Evolutionary conservation across 2,797 vertebrate species (phyloP).

Genomic region (Urosaurus nigricauda): DNA sequence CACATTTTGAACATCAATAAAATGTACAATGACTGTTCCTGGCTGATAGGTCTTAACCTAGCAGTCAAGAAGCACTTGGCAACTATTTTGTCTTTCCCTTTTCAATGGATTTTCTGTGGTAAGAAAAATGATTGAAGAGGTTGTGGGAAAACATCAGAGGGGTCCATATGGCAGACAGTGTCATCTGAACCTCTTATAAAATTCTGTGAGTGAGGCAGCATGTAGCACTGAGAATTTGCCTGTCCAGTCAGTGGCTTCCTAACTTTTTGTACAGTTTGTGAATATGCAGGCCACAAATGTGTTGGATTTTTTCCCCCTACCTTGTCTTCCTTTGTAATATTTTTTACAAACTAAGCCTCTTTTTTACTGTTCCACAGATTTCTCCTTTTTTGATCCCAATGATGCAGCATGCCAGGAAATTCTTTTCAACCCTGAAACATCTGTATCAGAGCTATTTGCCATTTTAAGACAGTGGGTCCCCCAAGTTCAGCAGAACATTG

Average conservation of each 20-base stretch:
- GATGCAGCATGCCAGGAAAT: conserved; percentile 93
- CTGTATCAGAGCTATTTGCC: conserved; percentile 95
- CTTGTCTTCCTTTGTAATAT: not conserved
- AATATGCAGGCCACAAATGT: not conserved
- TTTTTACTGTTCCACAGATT: conserved; percentile 81
- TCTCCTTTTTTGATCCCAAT: conserved; percentile 97
- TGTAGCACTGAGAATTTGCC: not conserved
- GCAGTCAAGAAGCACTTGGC: too few relatives aligned
- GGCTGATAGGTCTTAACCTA: too few relatives aligned
- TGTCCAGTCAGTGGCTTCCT: not conserved
- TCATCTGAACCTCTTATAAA: not conserved
- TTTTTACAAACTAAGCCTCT: conserved; percentile 17
- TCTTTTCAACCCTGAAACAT: conserved; percentile 90
- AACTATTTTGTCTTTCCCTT: not conserved
- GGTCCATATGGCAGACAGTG: not conserved
- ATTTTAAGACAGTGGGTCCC: conserved; percentile 98
- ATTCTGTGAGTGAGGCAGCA: not conserved
- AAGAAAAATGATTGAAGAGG: not conserved
- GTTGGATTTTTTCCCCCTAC: not conserved
- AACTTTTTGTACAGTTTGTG: not conserved
- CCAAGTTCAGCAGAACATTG: conserved; percentile 96
- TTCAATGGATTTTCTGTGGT: not conserved
- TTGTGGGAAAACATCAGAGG: not conserved
- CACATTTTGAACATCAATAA: not conserved
- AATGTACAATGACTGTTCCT: not conserved